A percentile compares a stretch with the other conserved stretches of the same genome.
phyloP scores from a whole-genome alignment of 1,140 invertebrate genomes.

The Orchesella cincta region DNA sequence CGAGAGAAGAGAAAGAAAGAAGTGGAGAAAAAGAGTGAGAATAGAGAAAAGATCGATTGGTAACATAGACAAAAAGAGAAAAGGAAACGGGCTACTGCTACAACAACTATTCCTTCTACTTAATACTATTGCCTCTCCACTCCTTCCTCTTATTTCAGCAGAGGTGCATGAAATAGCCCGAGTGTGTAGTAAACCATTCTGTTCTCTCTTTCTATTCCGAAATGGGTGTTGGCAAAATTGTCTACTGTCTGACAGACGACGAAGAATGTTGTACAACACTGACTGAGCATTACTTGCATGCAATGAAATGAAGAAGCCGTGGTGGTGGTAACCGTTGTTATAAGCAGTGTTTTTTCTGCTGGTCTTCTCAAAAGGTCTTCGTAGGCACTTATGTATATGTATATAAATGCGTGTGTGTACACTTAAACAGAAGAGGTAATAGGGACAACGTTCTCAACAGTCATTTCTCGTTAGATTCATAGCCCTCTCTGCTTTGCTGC shows the following conservation, averaged over 20 bases:
- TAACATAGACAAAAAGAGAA: background rate
- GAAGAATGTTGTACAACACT: constrained; percentile 14
- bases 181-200: background rate
- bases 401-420: too few relatives aligned
- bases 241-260: constrained; percentile 16
- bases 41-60: constrained; percentile 24
- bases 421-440: too few relatives aligned
- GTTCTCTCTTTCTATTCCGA: background rate
- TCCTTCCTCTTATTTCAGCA: background rate
- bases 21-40: constrained; percentile 11
- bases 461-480: too few relatives aligned
- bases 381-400: background rate
- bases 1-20: constrained; percentile 1
- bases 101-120: background rate
- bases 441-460: too few relatives aligned
- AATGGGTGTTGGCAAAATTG: constrained; percentile 27
- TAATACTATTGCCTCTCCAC: background rate
- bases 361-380: too few relatives aligned
- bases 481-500: too few relatives aligned
- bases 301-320: constrained; percentile 7
- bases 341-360: too few relatives aligned
- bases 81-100: background rate
- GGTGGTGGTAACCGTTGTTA: background rate
- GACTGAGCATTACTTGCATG: constrained; percentile 3
- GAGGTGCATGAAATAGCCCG: too few relatives aligned